These are phyloP conservation scores for Microcebus lehilahytsara DNA, from an alignment of 2,113 vertebrate species.

Conservation along the genomic window DNA sequence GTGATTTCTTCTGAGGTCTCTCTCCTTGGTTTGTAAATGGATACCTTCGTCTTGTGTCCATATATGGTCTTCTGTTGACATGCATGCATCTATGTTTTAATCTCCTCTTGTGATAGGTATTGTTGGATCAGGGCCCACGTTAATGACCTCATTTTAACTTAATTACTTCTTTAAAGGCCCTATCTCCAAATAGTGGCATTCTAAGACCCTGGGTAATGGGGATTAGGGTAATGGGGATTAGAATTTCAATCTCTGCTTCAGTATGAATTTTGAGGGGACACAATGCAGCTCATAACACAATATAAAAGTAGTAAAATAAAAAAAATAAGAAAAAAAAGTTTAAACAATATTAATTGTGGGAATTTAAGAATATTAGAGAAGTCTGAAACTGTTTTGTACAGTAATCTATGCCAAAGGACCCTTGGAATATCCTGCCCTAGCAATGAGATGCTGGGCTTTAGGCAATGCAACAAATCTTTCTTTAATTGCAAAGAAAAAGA, in stretches of 20 bases:
- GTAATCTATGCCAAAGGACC: not conserved
- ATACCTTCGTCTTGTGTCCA: not conserved
- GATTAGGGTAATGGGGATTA: accelerated
- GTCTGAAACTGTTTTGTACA: not conserved
- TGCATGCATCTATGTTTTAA: not conserved
- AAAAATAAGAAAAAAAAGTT: not conserved
- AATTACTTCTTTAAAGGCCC: not conserved
- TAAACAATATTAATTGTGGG: not conserved
- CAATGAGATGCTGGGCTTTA: not conserved
- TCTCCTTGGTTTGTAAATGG: too few species aligned
- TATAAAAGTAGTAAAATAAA: not conserved
- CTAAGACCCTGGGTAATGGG: not conserved
- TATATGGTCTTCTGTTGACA: accelerated
- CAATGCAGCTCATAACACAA: not conserved
- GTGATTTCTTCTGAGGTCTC: not conserved
- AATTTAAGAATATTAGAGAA: not conserved
- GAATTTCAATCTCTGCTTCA: not conserved
- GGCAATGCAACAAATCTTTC: not conserved
- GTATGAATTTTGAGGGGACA: not conserved
- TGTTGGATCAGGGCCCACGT: accelerated
- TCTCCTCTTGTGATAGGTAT: not conserved
- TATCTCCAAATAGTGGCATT: not conserved
- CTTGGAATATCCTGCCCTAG: not conserved
- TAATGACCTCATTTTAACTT: not conserved
- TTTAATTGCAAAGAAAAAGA: not conserved